A percentile compares a stretch with the other conserved stretches of the same genome.
phyloP scores from a whole-genome alignment of 2,113 vertebrate species.

The Marmota monax region DNA sequence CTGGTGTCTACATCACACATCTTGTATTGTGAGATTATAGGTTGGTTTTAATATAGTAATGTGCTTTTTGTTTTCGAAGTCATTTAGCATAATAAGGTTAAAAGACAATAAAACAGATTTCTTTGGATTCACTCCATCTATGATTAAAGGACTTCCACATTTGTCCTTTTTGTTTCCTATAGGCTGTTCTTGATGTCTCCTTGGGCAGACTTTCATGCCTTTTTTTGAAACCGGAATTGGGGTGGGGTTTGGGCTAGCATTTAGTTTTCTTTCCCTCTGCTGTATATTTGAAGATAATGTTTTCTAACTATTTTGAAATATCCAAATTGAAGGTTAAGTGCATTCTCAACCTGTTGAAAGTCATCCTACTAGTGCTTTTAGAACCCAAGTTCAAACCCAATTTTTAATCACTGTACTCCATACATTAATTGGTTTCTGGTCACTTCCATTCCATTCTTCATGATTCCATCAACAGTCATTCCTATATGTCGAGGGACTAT shows the following conservation, averaged over 20 bases:
- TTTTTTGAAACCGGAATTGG: not conserved
- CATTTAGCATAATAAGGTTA: not conserved
- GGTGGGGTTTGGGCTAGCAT: not conserved
- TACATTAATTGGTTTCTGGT: not conserved
- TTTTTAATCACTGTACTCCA: not conserved
- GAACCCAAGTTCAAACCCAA: not conserved
- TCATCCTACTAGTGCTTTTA: constrained; percentile 17
- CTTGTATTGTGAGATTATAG: not conserved
- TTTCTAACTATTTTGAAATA: not conserved
- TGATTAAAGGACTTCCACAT: not conserved
- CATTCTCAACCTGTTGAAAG: not conserved
- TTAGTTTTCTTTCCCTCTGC: not conserved
- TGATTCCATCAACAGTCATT: not conserved
- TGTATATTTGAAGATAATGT: not conserved
- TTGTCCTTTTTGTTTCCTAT: not conserved
- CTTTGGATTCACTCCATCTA: not conserved
- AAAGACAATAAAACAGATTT: constrained; percentile 25
- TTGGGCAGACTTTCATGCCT: not conserved
- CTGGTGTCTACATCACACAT: not conserved
- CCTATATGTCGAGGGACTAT: not conserved
- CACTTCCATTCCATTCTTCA: constrained; percentile 25
- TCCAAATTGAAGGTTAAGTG: not conserved
- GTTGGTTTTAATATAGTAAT: not conserved
- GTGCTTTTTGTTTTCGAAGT: not conserved
- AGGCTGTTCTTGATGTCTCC: not conserved